Evolutionary conservation across 2,797 vertebrate species (phyloP), one percentile per base, ranked within the genome.

Genomic region (Sebastes hopkinsi): DNA sequence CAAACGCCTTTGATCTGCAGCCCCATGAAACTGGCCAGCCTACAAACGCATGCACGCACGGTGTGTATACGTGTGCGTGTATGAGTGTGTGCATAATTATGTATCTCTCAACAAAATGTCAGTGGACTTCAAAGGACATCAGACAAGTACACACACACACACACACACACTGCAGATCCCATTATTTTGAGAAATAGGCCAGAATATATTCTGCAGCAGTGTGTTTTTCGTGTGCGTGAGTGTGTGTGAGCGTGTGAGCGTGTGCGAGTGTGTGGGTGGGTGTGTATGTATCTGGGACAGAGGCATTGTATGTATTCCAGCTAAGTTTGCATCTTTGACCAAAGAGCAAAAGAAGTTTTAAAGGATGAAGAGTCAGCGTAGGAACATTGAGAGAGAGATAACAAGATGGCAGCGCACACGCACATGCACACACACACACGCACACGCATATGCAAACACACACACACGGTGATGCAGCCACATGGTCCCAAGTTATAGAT

Each of bases 61-160:
- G 16, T 13, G 55, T 59, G 10, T 58, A 60, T 29, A 9, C 2
- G 20, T 50, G 58, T 61, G 32, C 6, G 5, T 67, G 14, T n/a
- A 11, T 23, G 23, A 16, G 73, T 74, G 65, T 75, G 68, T 59
- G 52, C 67, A 84, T 88, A 87, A 91, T 89, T 82, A 81, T 87
- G 54, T 71, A 73, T 87, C 72, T 82, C 68, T 75, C 70, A 32
- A 70, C 79, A 84, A 89, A 93, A 90, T 86, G 87, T 86, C 87
- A 87, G 83, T 25, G 66, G 68, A 92, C 90, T 89, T 93, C 92
- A 92, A 92, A 93, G 84, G 75, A 86, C 83, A 88, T 80, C 82
- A 85, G 72, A 85, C 69, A 80, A 80, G 59, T 64, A 75, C 72
- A 85, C 71, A 85, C 60, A 69, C 69, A 79, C 76, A 71, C 46